A percentile compares a stretch with the other conserved stretches of the same genome.
These are phyloP conservation scores for Venusia cambrica DNA, from an alignment of 2,888 invertebrate species.

Conservation along the genomic window DNA sequence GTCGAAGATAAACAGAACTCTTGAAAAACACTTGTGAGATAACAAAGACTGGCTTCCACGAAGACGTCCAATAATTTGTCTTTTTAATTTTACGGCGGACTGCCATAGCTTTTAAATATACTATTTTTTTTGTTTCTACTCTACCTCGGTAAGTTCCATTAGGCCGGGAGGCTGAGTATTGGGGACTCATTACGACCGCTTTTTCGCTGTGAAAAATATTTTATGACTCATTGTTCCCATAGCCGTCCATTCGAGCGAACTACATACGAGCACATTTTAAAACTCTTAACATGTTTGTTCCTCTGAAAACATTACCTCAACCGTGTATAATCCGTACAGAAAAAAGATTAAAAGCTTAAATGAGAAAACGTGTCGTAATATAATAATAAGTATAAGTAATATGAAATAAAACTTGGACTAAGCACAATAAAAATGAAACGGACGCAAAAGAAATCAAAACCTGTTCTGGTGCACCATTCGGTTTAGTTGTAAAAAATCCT, in stretches of 20 bases:
- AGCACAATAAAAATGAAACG: constrained; percentile 69
- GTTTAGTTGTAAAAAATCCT: constrained; percentile 76
- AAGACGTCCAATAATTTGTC: constrained; percentile 81
- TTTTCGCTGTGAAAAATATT: constrained; percentile 59
- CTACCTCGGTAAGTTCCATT: constrained; percentile 69
- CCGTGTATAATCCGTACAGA: constrained; percentile 22
- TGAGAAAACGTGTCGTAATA: constrained; percentile 61
- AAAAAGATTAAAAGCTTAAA: constrained; percentile 37
- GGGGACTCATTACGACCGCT: constrained; percentile 67
- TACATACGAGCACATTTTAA: constrained; percentile 38
- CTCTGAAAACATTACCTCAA: constrained; percentile 24
- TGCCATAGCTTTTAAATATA: constrained; percentile 73
- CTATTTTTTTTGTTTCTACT: constrained; percentile 58
- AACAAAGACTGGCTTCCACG: constrained; percentile 79
- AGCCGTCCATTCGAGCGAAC: constrained; percentile 51
- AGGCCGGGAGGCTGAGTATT: constrained; percentile 62
- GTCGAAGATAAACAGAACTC: constrained; percentile 70
- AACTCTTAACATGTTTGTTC: constrained; percentile 26
- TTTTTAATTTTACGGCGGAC: constrained; percentile 80
- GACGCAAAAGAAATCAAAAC: constrained; percentile 67
- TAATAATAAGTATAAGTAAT: constrained; percentile 52
- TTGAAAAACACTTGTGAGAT: constrained; percentile 81
- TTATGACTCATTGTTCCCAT: constrained; percentile 73
- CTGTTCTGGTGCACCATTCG: constrained; percentile 67
- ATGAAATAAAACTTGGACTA: constrained; percentile 66